Evolutionary conservation across 2,113 vertebrate genomes (phyloP).

Genomic region (Pantherophis guttatus): DNA sequence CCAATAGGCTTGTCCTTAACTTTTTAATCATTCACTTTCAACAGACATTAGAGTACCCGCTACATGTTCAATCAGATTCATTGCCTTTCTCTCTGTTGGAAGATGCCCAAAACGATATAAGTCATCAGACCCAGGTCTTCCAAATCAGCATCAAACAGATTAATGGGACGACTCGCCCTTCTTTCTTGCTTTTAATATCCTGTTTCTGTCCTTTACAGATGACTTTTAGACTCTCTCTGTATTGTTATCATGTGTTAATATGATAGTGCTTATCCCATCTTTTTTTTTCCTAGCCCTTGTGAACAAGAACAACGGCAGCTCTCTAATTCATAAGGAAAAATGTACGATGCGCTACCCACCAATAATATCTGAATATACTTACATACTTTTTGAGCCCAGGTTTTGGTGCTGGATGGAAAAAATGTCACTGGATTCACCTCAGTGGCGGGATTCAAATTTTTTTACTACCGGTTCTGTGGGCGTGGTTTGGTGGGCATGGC

Average conservation of each 20-base stretch:
- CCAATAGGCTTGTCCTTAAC: not conserved
- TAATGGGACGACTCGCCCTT: slow-evolving; percentile 45
- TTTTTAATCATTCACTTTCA: not conserved
- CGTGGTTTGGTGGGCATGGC: no score
- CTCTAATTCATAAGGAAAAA: not conserved
- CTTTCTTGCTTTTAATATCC: slow-evolving; percentile 69
- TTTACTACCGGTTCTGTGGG: no score
- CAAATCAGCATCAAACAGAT: slow-evolving; percentile 60
- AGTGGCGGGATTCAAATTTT: no score
- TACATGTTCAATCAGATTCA: not conserved
- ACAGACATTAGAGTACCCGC: not conserved
- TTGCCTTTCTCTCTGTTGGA: slow-evolving; percentile 34
- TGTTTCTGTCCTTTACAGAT: slow-evolving; percentile 69
- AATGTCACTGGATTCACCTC: no score
- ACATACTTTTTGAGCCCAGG: no score
- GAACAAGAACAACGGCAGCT: not conserved
- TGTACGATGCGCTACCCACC: not conserved
- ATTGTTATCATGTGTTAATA: slow-evolving; percentile 61
- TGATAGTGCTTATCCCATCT: slow-evolving; percentile 44
- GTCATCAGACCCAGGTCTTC: slow-evolving; percentile 53
- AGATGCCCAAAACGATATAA: slow-evolving; percentile 50
- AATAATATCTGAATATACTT: not conserved
- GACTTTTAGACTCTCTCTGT: slow-evolving; percentile 59
- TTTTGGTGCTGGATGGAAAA: no score
- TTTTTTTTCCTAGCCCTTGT: slow-evolving; percentile 32